Percentiles rank a stretch among this genome's conserved stretches.
Evolutionary conservation across 2,888 invertebrate genomes (phyloP).

Genomic region (Zelleria hepariella): DNA sequence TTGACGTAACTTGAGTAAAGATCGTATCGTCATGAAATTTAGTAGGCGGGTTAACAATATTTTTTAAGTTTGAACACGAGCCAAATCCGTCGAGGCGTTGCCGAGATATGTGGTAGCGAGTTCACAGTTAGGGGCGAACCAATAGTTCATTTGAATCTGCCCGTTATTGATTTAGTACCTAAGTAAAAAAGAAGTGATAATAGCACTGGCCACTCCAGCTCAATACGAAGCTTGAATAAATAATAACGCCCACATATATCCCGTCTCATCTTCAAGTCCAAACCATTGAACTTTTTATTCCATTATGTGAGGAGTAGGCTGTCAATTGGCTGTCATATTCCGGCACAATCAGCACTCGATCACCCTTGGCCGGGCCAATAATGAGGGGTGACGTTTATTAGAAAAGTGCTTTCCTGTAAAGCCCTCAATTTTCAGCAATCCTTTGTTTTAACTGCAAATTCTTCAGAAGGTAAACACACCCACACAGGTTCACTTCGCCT

Average conservation of each 20-base stretch:
- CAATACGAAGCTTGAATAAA: not conserved
- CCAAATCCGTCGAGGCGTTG: too few species aligned
- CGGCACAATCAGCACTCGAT: conserved; percentile 49
- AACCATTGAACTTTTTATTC: conserved; percentile 21
- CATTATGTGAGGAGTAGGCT: conserved; percentile 40
- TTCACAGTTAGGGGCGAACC: too few species aligned
- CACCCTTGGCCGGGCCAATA: conserved; percentile 18
- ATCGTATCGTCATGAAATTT: too few species aligned
- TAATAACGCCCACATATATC: not conserved
- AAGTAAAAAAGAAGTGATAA: too few species aligned
- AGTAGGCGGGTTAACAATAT: too few species aligned
- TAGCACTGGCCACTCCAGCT: not conserved
- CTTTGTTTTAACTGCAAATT: not conserved
- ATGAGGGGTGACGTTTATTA: conserved; percentile 1
- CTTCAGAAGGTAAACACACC: too few species aligned
- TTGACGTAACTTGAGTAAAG: too few species aligned
- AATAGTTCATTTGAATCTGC: too few species aligned
- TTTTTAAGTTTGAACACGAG: too few species aligned
- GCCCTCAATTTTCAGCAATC: not conserved
- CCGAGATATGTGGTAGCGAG: too few species aligned
- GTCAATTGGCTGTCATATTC: conserved; percentile 65
- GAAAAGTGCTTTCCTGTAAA: not conserved
- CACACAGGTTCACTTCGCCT: too few species aligned
- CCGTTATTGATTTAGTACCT: too few species aligned
- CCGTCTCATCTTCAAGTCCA: not conserved